Percentiles rank a stretch among this genome's conserved stretches.
Evolutionary conservation across 2,797 vertebrate genomes (phyloP).

Genomic region (Lacerta agilis): DNA sequence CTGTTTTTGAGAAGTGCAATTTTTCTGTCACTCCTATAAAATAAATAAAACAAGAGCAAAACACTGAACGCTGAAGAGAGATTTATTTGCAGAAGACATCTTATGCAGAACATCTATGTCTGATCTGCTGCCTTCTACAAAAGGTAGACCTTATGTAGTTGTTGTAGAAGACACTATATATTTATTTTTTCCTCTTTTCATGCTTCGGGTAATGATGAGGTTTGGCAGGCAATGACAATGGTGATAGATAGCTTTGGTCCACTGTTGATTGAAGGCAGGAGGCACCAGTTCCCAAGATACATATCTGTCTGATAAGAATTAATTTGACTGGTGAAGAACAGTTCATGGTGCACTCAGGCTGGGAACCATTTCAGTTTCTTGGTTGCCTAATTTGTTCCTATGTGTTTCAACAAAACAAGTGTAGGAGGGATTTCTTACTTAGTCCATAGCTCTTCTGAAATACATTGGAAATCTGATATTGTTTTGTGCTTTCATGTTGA

Average conservation of each 20-base stretch:
- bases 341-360: not conserved
- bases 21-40: not conserved
- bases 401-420: not conserved
- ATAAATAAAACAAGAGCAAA: slow-evolving; percentile 12
- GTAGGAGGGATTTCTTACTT: not conserved
- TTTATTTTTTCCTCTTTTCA: not conserved
- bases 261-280: not conserved
- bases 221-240: not conserved
- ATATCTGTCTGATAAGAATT: too few species aligned
- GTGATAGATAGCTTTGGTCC: not conserved
- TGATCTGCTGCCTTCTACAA: not conserved
- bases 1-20: not conserved
- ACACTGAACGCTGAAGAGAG: not conserved
- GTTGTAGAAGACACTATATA: not conserved
- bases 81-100: not conserved
- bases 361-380: not conserved
- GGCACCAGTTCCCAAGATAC: too few species aligned
- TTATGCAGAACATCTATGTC: not conserved
- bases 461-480: not conserved
- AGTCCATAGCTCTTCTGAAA: not conserved
- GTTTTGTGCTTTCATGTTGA: not conserved
- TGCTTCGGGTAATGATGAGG: not conserved
- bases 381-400: not conserved
- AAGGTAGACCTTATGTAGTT: not conserved
- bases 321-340: not conserved